Percentiles rank a stretch among this genome's conserved stretches.
Evolutionary conservation across 2,888 invertebrate species (phyloP).

Genomic region (Hyalella azteca): DNA sequence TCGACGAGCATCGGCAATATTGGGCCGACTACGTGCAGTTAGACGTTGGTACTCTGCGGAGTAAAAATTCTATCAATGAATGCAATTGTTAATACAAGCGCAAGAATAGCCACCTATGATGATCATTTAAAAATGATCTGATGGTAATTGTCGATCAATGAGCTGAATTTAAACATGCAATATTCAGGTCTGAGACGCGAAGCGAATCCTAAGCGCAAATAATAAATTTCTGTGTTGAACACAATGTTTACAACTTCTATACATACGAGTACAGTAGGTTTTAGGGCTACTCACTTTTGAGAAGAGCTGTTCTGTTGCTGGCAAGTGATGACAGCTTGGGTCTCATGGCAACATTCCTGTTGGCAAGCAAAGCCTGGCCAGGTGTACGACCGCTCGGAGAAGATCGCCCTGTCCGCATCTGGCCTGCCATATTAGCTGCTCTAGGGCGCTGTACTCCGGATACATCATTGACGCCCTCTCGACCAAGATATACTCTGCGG

Average conservation of each 20-base stretch:
- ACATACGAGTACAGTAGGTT: too few relatives aligned
- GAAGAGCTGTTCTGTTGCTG: background rate
- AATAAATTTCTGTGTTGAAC: too few relatives aligned
- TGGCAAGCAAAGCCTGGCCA: too few relatives aligned
- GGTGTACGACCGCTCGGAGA: too few relatives aligned
- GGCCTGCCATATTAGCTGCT: background rate
- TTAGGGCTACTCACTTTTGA: constrained; percentile 31
- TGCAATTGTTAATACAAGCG: too few relatives aligned
- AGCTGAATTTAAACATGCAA: too few relatives aligned
- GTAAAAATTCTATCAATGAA: background rate
- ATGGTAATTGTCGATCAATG: too few relatives aligned
- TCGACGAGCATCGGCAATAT: background rate
- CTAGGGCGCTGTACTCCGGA: background rate
- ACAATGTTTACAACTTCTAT: too few relatives aligned
- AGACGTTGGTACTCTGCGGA: constrained; percentile 17
- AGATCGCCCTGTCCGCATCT: background rate
- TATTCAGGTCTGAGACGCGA: too few relatives aligned
- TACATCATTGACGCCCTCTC: background rate
- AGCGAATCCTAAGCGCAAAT: too few relatives aligned
- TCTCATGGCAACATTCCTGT: background rate
- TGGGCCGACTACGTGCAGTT: background rate
- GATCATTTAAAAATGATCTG: too few relatives aligned
- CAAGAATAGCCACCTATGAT: too few relatives aligned
- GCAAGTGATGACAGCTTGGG: background rate
- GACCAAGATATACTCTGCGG: background rate